A percentile compares a stretch with the other conserved stretches of the same genome.
Conservation (phyloP, 2,113 vertebrate genomes). For the Rhombomys opimus region DNA sequence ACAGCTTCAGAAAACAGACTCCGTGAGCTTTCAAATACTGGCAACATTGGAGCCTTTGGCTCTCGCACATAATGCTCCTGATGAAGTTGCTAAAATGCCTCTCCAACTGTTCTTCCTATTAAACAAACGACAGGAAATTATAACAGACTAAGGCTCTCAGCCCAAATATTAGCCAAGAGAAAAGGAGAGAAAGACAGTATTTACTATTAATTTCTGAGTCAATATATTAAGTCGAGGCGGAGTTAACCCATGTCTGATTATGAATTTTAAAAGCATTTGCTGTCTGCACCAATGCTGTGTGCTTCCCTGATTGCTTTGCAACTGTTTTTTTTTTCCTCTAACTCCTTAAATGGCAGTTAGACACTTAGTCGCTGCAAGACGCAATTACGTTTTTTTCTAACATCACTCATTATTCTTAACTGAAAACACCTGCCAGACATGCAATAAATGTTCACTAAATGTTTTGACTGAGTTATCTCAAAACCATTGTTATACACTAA, state of each 20-base stretch:
- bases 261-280: constrained; percentile 16
- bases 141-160: not conserved
- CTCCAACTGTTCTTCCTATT: constrained; percentile 45
- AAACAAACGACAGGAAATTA: constrained; percentile 27
- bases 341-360: not conserved
- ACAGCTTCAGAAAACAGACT: constrained; percentile 32
- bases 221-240: not conserved
- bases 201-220: constrained; percentile 16
- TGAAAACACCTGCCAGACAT: not conserved
- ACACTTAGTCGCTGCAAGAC: not conserved
- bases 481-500: constrained; percentile 16
- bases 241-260: constrained; percentile 23
- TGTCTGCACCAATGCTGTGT: not conserved
- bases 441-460: constrained; percentile 1
- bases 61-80: not conserved
- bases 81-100: not conserved
- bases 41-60: not conserved
- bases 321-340: not conserved
- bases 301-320: not conserved
- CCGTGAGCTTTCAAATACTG: constrained; percentile 51
- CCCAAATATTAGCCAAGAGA: constrained; percentile 30
- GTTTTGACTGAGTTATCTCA: constrained; percentile 32
- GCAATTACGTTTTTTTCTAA: not conserved
- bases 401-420: constrained; percentile 5
- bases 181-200: not conserved